Conservation (phyloP, 1,140 invertebrate genomes). For the Lepidostoma basale region DNA sequence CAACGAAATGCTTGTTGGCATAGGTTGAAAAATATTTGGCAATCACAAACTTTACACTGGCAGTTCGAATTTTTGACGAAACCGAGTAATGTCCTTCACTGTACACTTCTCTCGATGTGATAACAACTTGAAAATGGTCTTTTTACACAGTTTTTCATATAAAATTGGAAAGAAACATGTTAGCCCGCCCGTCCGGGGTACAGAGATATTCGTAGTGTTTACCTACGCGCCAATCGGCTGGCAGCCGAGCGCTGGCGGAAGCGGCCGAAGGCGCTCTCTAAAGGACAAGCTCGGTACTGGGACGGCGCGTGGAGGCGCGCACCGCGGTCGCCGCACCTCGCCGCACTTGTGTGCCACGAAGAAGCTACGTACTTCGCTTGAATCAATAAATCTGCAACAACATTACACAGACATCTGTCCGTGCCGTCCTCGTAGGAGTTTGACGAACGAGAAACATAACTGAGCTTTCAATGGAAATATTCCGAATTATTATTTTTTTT, state of each 20-base stretch:
- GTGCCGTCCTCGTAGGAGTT: too few relatives aligned
- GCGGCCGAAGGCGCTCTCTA: constrained; percentile 21
- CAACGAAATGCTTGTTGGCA: constrained; percentile 36
- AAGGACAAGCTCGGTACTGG: constrained; percentile 15
- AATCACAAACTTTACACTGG: constrained; percentile 21
- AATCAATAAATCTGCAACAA: constrained; percentile 17
- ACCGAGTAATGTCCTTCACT: constrained; percentile 3
- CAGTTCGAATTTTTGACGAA: constrained; percentile 3
- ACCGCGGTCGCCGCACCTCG: constrained; percentile 27
- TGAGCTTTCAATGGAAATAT: too few relatives aligned
- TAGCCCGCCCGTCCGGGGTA: constrained; percentile 29
- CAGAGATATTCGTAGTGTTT: constrained; percentile 40
- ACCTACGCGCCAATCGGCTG: constrained; percentile 33
- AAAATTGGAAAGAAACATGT: constrained; percentile 39
- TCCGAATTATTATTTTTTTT: too few relatives aligned
- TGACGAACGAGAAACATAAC: too few relatives aligned
- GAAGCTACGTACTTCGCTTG: constrained; percentile 17
- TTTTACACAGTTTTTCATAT: constrained; percentile 30
- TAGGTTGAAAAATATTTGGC: constrained; percentile 37
- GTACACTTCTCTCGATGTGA: not conserved
- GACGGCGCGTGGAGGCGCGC: constrained; percentile 40
- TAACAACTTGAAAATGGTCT: not conserved
- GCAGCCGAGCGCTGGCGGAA: constrained; percentile 8
- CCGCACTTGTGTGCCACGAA: not conserved
- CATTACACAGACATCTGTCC: not conserved